Evolutionary conservation across 2,113 vertebrate genomes (phyloP).

Genomic region (Phyllopteryx taeniolatus): DNA sequence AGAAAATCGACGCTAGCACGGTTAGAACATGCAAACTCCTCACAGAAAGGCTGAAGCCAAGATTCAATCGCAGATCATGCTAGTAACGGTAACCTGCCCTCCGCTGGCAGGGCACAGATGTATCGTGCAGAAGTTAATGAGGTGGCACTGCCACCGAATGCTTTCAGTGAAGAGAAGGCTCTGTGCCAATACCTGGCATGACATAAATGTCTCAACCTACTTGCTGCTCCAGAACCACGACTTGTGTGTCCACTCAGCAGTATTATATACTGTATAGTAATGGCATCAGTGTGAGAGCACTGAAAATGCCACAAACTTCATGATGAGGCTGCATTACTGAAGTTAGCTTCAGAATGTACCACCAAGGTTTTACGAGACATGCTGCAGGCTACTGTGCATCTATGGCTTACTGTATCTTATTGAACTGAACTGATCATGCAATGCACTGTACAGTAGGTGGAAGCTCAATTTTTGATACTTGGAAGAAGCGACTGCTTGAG

Average conservation of each 20-base stretch:
- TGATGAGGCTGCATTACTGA: neutral
- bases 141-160: conserved; percentile 31
- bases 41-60: too few relatives aligned
- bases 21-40: neutral
- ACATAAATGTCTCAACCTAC: conserved; percentile 8
- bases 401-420: neutral
- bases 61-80: neutral
- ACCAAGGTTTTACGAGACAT: neutral
- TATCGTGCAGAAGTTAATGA: conserved; percentile 22
- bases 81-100: neutral
- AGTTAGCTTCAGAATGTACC: neutral
- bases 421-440: neutral
- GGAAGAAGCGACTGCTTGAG: neutral
- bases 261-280: neutral
- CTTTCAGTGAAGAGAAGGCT: conserved; percentile 14
- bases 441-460: neutral
- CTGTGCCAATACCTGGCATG: conserved; percentile 8
- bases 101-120: neutral
- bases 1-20: neutral
- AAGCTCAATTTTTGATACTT: neutral
- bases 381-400: neutral
- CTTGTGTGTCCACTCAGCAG: neutral
- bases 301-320: neutral
- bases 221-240: neutral
- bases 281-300: neutral